Evolutionary conservation across 1,140 invertebrate genomes (phyloP), one percentile per base, ranked within the genome.

Genomic region (Drosophila santomea): DNA sequence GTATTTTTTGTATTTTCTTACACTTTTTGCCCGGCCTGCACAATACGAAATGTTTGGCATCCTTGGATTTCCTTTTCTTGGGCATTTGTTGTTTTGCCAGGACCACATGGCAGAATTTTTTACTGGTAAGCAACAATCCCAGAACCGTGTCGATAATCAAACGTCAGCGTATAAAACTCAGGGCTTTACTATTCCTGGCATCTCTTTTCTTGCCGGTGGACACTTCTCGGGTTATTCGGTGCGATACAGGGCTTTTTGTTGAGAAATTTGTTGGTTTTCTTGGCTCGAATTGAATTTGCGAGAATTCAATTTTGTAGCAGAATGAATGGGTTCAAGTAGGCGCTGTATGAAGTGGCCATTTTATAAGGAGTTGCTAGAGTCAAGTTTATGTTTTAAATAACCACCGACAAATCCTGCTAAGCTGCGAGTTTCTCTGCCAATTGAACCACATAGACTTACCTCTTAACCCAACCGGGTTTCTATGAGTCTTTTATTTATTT

Each of bases 141-240:
- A 48, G 62, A 55, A 69, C 58, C 80, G 84, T 86, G 83, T 86
- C 84, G 83, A 86, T 86, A 86, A 86, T 86, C 83, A 86, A 89
- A 76, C 83, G 83, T 86, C 83, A 89, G 84, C 83, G 64, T 84
- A 89, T 86, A 84, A 84, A 86, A 86, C 73, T 84, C 80, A 61
- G 78, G 59, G 80, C 82, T 84, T 86, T 77, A 76, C 68, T 61
- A 72, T 76, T 72, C 64, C 60, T 74, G 67, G 62, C 81, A 84
- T 72, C 59, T 50, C 52, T 17, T 36, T 28, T 39, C 51, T 48
- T 35, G 67, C 45, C 51, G 43, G 25, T 71, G 67, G 67, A 69
- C 67, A 71, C 67, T 71, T 71, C 51, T 47, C 45, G 28, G 45
- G 61, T 38, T 71, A 32, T 45, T 52, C 44, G 55, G 39, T 43